Conservation (phyloP, 35 echinoderm and acorn worm genomes). For the Hemicentrotus pulcherrimus region DNA sequence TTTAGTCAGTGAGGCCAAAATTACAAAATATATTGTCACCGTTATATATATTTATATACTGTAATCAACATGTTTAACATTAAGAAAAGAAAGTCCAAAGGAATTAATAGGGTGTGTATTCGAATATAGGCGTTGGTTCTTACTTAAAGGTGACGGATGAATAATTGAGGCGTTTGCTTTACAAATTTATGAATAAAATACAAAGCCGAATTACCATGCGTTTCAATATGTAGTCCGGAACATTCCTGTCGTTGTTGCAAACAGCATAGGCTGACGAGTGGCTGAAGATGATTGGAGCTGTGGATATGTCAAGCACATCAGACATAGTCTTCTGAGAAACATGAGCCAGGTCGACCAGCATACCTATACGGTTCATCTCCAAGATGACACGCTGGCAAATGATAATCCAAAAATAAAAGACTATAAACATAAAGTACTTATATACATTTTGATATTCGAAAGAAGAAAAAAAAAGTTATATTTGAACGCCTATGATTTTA, state of each 20-base stretch:
- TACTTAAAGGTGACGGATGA: neutral
- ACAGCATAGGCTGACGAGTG: slow-evolving; percentile 81
- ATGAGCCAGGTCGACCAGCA: slow-evolving; percentile 89
- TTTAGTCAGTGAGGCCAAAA: neutral
- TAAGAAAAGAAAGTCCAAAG: neutral
- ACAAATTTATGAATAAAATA: neutral
- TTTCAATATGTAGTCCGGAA: slow-evolving; percentile 68
- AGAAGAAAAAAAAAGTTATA: neutral
- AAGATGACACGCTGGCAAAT: slow-evolving; percentile 62
- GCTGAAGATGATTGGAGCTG: slow-evolving; percentile 87
- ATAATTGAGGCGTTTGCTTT: neutral
- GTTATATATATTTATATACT: neutral
- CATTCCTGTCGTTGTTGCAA: slow-evolving; percentile 72
- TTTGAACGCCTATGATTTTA: neutral
- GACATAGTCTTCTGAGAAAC: slow-evolving; percentile 76
- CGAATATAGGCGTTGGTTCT: neutral
- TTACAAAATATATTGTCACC: neutral
- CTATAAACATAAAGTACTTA: neutral
- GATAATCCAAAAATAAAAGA: neutral
- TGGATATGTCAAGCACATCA: slow-evolving; percentile 56
- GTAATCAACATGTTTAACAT: neutral
- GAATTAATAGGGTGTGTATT: neutral
- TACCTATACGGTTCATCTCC: slow-evolving; percentile 95
- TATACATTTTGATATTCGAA: neutral
- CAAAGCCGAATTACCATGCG: slow-evolving; percentile 55